phyloP scores from a whole-genome alignment of 2,888 invertebrate species.

The Napeogenes inachia region DNA sequence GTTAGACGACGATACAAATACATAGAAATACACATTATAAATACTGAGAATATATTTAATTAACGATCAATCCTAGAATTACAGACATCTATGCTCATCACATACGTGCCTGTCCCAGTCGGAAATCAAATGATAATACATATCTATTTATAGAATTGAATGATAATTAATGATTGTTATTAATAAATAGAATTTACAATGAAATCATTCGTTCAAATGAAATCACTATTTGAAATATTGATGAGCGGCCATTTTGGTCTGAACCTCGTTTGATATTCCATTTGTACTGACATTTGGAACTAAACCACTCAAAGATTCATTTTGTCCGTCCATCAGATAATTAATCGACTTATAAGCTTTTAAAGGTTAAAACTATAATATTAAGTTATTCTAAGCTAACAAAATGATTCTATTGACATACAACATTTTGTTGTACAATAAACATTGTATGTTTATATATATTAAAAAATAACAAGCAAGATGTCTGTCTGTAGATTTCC shows the following conservation, averaged over 20 bases:
- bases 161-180: too few relatives aligned
- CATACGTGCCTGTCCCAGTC: not conserved
- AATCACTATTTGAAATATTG: conserved; percentile 16
- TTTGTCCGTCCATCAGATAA: conserved; percentile 37
- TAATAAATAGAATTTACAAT: not conserved
- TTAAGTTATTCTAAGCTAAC: too few relatives aligned
- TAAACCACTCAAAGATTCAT: conserved; percentile 52
- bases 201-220: not conserved
- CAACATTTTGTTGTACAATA: not conserved
- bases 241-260: conserved; percentile 32
- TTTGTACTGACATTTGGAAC: conserved; percentile 65
- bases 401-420: too few relatives aligned
- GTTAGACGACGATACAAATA: too few relatives aligned
- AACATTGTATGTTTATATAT: not conserved
- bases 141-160: too few relatives aligned
- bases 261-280: conserved; percentile 62
- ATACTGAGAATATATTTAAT: conserved; percentile 1
- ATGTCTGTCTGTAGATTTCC: conserved; percentile 21
- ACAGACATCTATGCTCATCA: too few relatives aligned
- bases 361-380: conserved; percentile 13
- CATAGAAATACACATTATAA: too few relatives aligned
- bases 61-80: not conserved
- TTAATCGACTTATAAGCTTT: not conserved
- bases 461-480: not conserved
- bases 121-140: too few relatives aligned